phyloP scores from a whole-genome alignment of 2,888 invertebrate genomes.

The Nephrocerus scutellatus region DNA sequence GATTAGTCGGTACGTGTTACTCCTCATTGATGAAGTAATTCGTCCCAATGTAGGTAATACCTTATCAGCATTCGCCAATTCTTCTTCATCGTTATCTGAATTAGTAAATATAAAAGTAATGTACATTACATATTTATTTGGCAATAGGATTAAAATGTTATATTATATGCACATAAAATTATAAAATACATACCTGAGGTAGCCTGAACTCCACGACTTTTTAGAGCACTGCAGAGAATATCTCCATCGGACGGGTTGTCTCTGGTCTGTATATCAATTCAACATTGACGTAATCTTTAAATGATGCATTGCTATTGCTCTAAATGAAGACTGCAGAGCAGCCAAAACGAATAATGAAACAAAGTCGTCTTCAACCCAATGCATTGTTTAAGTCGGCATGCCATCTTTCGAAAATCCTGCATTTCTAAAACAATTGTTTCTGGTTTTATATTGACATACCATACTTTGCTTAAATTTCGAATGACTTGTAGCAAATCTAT shows the following conservation, averaged over 20 bases:
- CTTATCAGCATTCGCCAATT: too few relatives aligned
- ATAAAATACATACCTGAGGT: neutral
- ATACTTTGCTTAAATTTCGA: conserved; percentile 6
- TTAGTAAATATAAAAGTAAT: too few relatives aligned
- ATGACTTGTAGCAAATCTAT: conserved; percentile 8
- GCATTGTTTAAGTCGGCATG: neutral
- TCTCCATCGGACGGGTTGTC: conserved; percentile 1
- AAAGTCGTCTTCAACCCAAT: conserved; percentile 3
- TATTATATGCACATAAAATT: neutral
- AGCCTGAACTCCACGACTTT: neutral
- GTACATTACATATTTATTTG: too few relatives aligned
- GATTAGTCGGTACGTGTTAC: too few relatives aligned
- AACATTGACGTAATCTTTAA: too few relatives aligned
- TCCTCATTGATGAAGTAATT: too few relatives aligned
- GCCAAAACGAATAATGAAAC: conserved; percentile 3
- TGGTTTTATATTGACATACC: conserved; percentile 4
- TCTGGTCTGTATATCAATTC: too few relatives aligned
- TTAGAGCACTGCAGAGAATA: neutral
- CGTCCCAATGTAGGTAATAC: too few relatives aligned
- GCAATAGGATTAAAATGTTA: too few relatives aligned
- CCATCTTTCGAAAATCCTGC: too few relatives aligned
- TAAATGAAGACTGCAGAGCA: conserved; percentile 5
- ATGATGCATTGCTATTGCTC: conserved; percentile 6
- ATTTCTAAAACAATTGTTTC: too few relatives aligned
- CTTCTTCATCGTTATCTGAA: too few relatives aligned